These are phyloP conservation scores for Anser brachyrhynchus DNA, from an alignment of 2,113 vertebrate genomes.

Conservation along the genomic window DNA sequence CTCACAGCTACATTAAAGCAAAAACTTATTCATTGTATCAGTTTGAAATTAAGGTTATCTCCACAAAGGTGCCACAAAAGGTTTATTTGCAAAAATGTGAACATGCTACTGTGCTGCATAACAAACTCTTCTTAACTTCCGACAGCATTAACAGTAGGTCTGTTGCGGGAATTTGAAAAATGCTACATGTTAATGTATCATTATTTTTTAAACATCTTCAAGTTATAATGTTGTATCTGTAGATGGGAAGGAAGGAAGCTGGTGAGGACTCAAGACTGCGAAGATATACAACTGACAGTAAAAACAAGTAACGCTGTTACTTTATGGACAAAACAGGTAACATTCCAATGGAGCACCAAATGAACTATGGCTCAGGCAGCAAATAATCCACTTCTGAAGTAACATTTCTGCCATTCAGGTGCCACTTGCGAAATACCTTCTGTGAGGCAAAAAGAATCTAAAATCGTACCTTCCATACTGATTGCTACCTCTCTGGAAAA, in stretches of 20 bases:
- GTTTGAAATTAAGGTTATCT: neutral
- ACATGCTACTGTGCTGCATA: neutral
- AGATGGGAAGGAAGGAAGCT: neutral
- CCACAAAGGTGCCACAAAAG: neutral
- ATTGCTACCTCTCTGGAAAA: neutral
- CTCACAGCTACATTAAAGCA: neutral
- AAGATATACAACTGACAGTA: neutral
- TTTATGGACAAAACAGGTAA: neutral
- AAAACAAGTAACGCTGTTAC: neutral
- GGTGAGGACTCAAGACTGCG: neutral
- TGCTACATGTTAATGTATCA: accelerated
- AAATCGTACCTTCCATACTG: neutral
- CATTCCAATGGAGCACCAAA: neutral
- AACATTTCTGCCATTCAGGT: neutral
- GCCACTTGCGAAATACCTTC: neutral
- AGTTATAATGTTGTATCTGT: neutral
- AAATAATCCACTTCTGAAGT: neutral
- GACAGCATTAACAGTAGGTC: neutral
- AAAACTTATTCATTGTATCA: neutral
- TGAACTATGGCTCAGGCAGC: neutral
- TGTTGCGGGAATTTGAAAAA: neutral
- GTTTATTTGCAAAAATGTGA: neutral
- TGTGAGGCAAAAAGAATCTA: neutral
- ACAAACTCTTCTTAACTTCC: neutral
- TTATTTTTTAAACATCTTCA: neutral